These are phyloP conservation scores for Cichladusa arquata DNA, from an alignment of 2,113 vertebrate genomes.

Conservation along the genomic window DNA sequence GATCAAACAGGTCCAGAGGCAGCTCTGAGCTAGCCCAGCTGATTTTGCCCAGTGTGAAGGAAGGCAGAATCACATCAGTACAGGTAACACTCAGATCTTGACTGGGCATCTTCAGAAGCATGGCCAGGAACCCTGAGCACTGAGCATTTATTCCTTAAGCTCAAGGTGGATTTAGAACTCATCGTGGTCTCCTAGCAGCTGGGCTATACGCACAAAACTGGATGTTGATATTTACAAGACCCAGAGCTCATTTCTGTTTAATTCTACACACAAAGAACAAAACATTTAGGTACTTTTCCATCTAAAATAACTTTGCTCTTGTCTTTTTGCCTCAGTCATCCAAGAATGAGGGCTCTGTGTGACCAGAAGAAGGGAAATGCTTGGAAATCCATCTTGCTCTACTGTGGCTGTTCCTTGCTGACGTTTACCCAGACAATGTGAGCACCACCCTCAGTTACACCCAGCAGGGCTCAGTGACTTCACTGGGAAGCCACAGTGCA, in stretches of 20 bases:
- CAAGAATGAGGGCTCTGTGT: neutral
- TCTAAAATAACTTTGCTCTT: neutral
- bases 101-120: neutral
- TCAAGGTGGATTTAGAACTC: neutral
- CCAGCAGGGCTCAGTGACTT: slow-evolving; percentile 41
- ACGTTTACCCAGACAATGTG: slow-evolving; percentile 49
- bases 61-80: neutral
- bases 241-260: neutral
- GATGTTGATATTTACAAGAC: neutral
- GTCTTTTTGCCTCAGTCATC: neutral
- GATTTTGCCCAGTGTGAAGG: neutral
- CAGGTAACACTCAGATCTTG: neutral
- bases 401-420: slow-evolving; percentile 16
- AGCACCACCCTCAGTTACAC: slow-evolving; percentile 54
- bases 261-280: neutral
- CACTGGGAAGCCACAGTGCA: slow-evolving; percentile 14
- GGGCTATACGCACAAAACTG: neutral
- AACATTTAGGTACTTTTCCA: slow-evolving; percentile 9
- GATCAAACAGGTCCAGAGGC: neutral
- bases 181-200: neutral
- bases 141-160: neutral
- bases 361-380: neutral
- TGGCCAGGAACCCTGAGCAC: neutral
- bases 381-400: neutral
- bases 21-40: neutral